Evolutionary conservation across 2,797 vertebrate species (phyloP), one percentile per base, ranked within the genome.

Genomic region (Muraenolepis orangiensis): DNA sequence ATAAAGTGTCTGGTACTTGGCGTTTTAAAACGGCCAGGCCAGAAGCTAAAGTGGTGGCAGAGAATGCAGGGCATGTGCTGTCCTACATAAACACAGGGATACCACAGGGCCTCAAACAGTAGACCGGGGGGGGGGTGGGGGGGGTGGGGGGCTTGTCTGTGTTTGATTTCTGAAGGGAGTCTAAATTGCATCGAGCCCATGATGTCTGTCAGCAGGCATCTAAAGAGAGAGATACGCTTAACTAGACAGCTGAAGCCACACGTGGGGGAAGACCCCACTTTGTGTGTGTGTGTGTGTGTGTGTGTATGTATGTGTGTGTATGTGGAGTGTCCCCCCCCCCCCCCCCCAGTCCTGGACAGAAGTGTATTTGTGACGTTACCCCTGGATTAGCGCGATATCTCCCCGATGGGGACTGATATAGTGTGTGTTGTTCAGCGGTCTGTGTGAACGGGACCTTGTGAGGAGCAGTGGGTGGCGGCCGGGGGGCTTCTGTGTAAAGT

Each of bases 201-300:
- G 10, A 69, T 73, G 83, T 78, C 72, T 78, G 70, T 16, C 26
- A 34, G 12, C 36, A 72, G 32, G n/a, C 77, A 76, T 66, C 26
- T 61, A 69, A 74, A 42, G 8, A 72, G 69, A 42, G 8, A 72
- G 69, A 76, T 78, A 10, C 20, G 51, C 51, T 23, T 7, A 75
- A 73, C 34, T 1, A 30, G 70, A 81, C 84, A 87, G 82, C 86
- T 86, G 86, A 68, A 67, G 66, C 69, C 72, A 81, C 81, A 81
- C 31, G 7, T 38, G 13, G 40, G 77, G 75, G 64, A 46, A 46
- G 46, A 67, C 66, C 26, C 31, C 29, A 76, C 38, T 70, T 23
- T 42, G 70, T 36, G 38, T 34, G 69, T 29, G 18, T 61, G 38
- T 66, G 57, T 66, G 72, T 74, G 71, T 64, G 51, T 72, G 51